Base-by-base conservation (phyloP, 2,888 invertebrate genomes). In the Lagria hirta region DNA sequence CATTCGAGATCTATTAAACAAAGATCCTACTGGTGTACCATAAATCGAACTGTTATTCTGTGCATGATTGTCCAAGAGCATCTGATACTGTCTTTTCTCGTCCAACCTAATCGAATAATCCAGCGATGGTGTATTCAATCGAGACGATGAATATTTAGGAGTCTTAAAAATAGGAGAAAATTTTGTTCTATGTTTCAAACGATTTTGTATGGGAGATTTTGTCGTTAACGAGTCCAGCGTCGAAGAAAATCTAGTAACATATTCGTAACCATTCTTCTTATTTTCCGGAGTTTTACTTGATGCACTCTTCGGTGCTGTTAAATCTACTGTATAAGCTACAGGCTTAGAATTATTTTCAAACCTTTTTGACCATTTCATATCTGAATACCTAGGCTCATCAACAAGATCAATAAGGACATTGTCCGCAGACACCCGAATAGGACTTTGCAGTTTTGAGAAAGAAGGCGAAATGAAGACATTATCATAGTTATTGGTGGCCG, bases 101-200 rank as follows among this genome's bases (percentile, higher is more conserved):
- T 78, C 76, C 58, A 80, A 68, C 62, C 79, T 73, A 51, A 77
- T 76, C 37, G 78, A 73, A 62, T 77, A 75, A 17, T 75, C 71
- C 21, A 77, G 58, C 33, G 73, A 72, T 2, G 60, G 36, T 10
- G 27, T 40, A 20, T 11, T 21, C 13, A 32, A 33, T 15, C 4
- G 17, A 4, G 28, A 24, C 26, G 28, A 15, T 10, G 3, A 6
- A n/a, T 11, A 13, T 14, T 15, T 20, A 22, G 11, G 4, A 22
- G 17, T 27, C 28, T 14, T 15, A 12, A 23, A n/a, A 21, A 18
- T 35, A 1, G 45, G 34, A 2, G 41, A 24, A 5, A 22, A n/a
- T 32, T 22, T 41, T n/a, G 22, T 11, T 29, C 38, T 18, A 4
- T 11, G 18, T n/a, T 23, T 34, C 11, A 32, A 24, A 3, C 37